A percentile compares a stretch with the other conserved stretches of the same genome.
Evolutionary conservation across 37 sponge, comb jelly and placozoan genomes (phyloP).

Genomic region (Dysidea cf. avara): DNA sequence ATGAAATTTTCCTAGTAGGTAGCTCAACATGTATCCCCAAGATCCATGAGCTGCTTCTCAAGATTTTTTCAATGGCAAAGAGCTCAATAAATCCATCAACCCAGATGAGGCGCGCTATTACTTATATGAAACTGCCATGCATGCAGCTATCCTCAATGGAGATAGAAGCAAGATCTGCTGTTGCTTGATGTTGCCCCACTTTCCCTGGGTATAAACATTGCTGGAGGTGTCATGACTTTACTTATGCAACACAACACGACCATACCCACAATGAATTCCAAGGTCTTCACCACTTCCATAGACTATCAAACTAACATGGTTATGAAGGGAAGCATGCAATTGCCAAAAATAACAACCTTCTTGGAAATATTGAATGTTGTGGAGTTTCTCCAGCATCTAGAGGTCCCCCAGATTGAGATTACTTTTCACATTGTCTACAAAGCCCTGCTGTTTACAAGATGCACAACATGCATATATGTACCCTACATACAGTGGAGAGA

Average conservation of each 20-base stretch:
- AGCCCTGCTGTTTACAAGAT: conserved; percentile 93
- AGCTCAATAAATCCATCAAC: conserved; percentile 62
- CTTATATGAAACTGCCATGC: conserved; percentile 60
- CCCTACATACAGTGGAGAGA: no score
- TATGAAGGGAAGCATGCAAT: conserved; percentile 13
- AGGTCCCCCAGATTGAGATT: conserved; percentile 95
- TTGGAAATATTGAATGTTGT: neutral
- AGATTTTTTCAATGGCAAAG: conserved; percentile 50
- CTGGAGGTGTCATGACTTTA: conserved; percentile 52
- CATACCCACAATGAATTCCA: conserved; percentile 40
- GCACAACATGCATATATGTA: no score
- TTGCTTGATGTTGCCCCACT: conserved; percentile 55
- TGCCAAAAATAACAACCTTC: no score
- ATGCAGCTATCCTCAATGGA: conserved; percentile 65
- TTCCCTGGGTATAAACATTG: conserved; percentile 55
- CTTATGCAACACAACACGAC: conserved; percentile 55
- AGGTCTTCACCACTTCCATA: conserved; percentile 48
- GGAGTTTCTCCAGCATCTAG: conserved; percentile 96
- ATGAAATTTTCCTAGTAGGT: conserved; percentile 58
- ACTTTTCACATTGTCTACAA: conserved; percentile 96
- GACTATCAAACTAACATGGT: conserved; percentile 69
- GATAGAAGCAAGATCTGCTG: conserved; percentile 50
- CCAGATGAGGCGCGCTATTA: conserved; percentile 64
- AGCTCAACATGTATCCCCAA: conserved; percentile 65
- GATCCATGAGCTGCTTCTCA: conserved; percentile 41